Percentiles rank a stretch among this genome's conserved stretches.
These are phyloP conservation scores for Pasiphila rectangulata DNA, from an alignment of 2,888 invertebrate species.

Conservation along the genomic window DNA sequence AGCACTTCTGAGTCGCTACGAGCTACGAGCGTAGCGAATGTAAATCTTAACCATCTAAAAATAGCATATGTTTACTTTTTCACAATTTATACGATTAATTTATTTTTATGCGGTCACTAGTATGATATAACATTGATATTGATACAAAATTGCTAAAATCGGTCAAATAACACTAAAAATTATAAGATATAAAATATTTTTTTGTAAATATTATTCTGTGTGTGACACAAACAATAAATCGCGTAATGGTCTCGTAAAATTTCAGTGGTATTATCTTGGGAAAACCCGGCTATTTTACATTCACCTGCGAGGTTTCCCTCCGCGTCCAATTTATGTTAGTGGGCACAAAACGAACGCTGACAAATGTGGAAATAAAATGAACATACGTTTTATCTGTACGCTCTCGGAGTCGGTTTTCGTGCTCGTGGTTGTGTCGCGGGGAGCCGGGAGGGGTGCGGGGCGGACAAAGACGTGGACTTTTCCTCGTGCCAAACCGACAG, in stretches of 20 bases:
- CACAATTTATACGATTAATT: neutral
- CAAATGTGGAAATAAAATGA: slow-evolving; percentile 81
- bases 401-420: slow-evolving; percentile 67
- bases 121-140: neutral
- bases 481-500: slow-evolving; percentile 35
- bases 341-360: slow-evolving; percentile 81
- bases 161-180: slow-evolving; percentile 22
- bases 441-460: slow-evolving; percentile 31
- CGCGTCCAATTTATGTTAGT: slow-evolving; percentile 80
- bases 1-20: slow-evolving; percentile 34
- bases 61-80: slow-evolving; percentile 19
- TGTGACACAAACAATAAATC: slow-evolving; percentile 78
- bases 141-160: neutral
- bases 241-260: slow-evolving; percentile 79
- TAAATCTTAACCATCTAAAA: slow-evolving; percentile 3
- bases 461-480: slow-evolving; percentile 37
- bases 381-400: slow-evolving; percentile 78
- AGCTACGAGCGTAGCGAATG: slow-evolving; percentile 39
- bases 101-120: neutral
- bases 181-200: slow-evolving; percentile 63
- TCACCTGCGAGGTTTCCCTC: slow-evolving; percentile 79
- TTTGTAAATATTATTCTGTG: slow-evolving; percentile 65
- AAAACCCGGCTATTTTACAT: slow-evolving; percentile 79
- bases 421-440: slow-evolving; percentile 42
- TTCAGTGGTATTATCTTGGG: slow-evolving; percentile 78